Evolutionary conservation across 2,888 invertebrate species (phyloP), one percentile per base, ranked within the genome.

Genomic region (Conchocele bisecta): DNA sequence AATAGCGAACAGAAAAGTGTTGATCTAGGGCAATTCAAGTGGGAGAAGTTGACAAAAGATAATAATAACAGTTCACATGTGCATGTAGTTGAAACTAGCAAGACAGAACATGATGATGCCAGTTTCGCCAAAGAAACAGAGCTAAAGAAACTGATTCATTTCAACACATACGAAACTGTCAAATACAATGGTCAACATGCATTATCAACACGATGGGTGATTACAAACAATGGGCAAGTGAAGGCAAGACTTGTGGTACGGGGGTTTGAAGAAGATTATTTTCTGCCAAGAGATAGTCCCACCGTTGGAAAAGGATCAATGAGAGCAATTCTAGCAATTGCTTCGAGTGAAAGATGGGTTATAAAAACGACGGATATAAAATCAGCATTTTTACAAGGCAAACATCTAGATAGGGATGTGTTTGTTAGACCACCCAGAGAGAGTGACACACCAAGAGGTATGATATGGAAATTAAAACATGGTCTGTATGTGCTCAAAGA

Each of bases 351-450:
- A 17, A 46, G 42, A 13, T 75, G 78, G 78, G 61, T 15, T 13
- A 33, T 66, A 24, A 72, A 79, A 66, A 66, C 69, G 13, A 79
- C 70, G n/a, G 75, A 79, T 59, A 74, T 77, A 15, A 78, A 78
- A 44, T 72, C 59, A 17, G 72, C 72, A 3, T 75, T 75, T 50
- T 35, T 75, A n/a, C 73, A 76, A 51, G 79, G 77, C 29, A 60
- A 77, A 33, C 17, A 57, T n/a, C 35, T 77, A 13, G 66, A 77
- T 11, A 31, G 74, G 15, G 66, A 79, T n/a, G 56, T 79, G 1
- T 74, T 41, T 42, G 37, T 77, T 1, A 57, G 44, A 46, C 76
- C 73, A 5, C 79, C 71, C 17, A 39, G 17, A 39, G 74, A 77
- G 42, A 61, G 58, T 37, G 29, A 67, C 9, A 50, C 54, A 22